Conservation (phyloP, 92 coral and sea anemone genomes). For the Zoanthus sociatus region DNA sequence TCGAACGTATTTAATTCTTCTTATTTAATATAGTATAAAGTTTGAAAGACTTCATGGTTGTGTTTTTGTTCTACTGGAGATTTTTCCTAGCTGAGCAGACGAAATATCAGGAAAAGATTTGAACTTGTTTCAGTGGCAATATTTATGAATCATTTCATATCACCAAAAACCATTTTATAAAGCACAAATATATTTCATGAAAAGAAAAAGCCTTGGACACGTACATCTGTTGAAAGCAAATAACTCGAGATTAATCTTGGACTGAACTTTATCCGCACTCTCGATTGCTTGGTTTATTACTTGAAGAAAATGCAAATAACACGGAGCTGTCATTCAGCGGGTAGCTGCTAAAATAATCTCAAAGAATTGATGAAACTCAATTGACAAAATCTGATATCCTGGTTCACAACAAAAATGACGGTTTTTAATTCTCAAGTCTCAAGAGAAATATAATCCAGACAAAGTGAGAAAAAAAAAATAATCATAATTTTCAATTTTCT, state of each 20-base stretch:
- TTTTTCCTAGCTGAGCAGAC: no score
- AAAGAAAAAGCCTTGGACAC: background rate
- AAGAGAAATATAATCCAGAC: background rate
- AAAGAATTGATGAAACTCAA: background rate
- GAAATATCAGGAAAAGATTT: no score
- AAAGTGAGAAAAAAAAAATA: background rate
- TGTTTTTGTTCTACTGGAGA: no score
- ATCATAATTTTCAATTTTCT: background rate
- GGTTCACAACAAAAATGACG: background rate
- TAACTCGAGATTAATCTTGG: background rate
- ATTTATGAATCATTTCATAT: no score
- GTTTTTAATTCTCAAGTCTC: background rate
- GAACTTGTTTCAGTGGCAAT: no score
- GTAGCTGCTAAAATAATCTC: conserved; percentile 6
- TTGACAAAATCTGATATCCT: background rate
- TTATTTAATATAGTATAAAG: no score
- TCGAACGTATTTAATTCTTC: no score
- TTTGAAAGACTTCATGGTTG: no score
- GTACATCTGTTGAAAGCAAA: background rate
- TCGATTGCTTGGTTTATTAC: background rate
- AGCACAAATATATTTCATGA: no score
- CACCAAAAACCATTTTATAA: no score
- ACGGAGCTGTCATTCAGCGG: background rate
- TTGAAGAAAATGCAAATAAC: conserved; percentile 4
- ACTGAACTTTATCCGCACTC: background rate